A percentile compares a stretch with the other conserved stretches of the same genome.
These are phyloP conservation scores for Drosophila oshimai DNA, from an alignment of 1,140 invertebrate species.

Conservation along the genomic window DNA sequence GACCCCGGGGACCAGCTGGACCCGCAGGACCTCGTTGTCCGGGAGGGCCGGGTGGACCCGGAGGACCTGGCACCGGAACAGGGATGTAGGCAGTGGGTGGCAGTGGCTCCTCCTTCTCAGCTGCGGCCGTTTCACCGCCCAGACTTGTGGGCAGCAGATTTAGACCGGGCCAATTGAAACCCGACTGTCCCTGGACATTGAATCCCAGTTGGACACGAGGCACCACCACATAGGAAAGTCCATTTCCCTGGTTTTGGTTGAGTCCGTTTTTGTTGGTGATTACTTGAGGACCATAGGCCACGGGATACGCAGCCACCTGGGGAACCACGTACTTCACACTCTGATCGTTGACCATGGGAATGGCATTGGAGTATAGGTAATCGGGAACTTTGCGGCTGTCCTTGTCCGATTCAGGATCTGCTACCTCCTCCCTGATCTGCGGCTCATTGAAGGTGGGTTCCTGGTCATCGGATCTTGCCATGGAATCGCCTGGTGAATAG, in stretches of 20 bases:
- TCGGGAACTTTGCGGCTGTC: slow-evolving; percentile 73
- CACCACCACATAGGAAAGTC: slow-evolving; percentile 41
- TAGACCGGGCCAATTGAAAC: slow-evolving; percentile 28
- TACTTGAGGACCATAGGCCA: slow-evolving; percentile 48
- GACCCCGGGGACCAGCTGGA: slow-evolving; percentile 41
- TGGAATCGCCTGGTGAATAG: slow-evolving; percentile 21
- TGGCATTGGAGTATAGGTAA: slow-evolving; percentile 70
- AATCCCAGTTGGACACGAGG: slow-evolving; percentile 59
- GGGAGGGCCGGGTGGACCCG: slow-evolving; percentile 58
- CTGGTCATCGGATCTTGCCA: slow-evolving; percentile 5
- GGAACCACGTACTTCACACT: slow-evolving; percentile 68
- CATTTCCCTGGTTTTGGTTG: slow-evolving; percentile 17
- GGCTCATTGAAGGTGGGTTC: slow-evolving; percentile 54
- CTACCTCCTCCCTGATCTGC: slow-evolving; percentile 45
- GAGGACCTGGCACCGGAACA: slow-evolving; percentile 51
- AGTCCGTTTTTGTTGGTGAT: slow-evolving; percentile 22
- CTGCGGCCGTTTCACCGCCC: background rate
- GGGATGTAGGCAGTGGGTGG: slow-evolving; percentile 40
- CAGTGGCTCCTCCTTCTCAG: slow-evolving; percentile 49
- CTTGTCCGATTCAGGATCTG: slow-evolving; percentile 41
- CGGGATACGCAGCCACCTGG: slow-evolving; percentile 45
- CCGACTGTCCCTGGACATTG: slow-evolving; percentile 57
- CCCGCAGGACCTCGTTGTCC: slow-evolving; percentile 52
- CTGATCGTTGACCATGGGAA: slow-evolving; percentile 69
- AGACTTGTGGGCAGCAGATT: slow-evolving; percentile 26